Percentiles rank a stretch among this genome's conserved stretches.
phyloP scores from a whole-genome alignment of 2,888 invertebrate species.

The Rotaria macrura region DNA sequence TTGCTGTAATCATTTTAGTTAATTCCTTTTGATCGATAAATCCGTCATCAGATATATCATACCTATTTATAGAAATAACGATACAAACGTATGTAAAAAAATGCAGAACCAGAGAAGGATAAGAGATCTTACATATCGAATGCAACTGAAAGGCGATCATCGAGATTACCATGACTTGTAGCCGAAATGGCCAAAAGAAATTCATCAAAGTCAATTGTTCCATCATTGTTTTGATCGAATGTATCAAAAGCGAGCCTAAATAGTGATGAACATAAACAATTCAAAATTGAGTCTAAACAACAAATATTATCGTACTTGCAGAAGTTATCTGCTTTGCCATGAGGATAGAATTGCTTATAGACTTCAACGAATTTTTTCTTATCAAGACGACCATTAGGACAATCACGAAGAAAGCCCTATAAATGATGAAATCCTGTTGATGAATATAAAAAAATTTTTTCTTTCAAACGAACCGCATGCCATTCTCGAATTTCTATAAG shows the following conservation, averaged over 20 bases:
- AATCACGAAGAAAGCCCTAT: conserved; percentile 11
- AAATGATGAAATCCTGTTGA: not conserved
- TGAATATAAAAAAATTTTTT: not conserved
- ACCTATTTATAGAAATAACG: not conserved
- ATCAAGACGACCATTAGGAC: conserved; percentile 6
- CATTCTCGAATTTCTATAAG: conserved; percentile 7
- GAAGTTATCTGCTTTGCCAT: conserved; percentile 34
- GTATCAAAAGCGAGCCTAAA: not conserved
- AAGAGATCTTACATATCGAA: not conserved
- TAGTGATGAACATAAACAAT: not conserved
- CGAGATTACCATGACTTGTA: not conserved
- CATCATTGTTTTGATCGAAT: not conserved
- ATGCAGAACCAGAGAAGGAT: no score
- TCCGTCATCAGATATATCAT: not conserved
- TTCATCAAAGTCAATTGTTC: not conserved
- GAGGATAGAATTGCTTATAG: conserved; percentile 34
- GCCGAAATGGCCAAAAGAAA: not conserved
- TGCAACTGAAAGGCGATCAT: not conserved
- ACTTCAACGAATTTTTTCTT: conserved; percentile 34
- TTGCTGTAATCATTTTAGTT: not conserved
- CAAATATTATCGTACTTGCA: conserved; percentile 22
- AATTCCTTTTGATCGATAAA: not conserved
- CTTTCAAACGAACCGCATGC: not conserved
- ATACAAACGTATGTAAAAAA: no score
- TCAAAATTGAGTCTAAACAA: not conserved